Evolutionary conservation across 2,797 vertebrate genomes (phyloP).

Genomic region (Cygnus olor): DNA sequence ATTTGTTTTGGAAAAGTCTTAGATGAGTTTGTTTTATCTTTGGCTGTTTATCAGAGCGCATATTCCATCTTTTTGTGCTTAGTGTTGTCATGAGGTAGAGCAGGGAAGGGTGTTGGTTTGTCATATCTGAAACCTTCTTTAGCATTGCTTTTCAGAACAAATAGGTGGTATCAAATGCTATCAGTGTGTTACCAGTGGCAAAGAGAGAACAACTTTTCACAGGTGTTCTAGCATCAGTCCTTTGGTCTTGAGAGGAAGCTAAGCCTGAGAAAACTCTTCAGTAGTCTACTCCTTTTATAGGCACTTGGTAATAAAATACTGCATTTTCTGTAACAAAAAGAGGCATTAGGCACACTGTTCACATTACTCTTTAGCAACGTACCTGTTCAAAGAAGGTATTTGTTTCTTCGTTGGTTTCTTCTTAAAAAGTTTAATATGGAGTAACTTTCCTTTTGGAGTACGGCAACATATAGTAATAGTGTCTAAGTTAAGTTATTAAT

Average conservation of each 20-base stretch:
- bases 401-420: neutral
- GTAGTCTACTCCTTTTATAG: neutral
- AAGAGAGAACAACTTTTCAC: neutral
- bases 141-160: neutral
- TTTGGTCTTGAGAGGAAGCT: neutral
- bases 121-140: neutral
- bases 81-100: neutral
- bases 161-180: neutral
- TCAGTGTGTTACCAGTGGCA: neutral
- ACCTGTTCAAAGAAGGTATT: neutral
- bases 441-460: neutral
- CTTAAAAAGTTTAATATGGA: neutral
- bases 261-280: neutral
- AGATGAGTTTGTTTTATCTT: neutral
- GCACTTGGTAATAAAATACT: neutral
- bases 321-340: neutral
- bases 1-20: neutral
- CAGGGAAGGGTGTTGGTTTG: neutral
- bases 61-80: neutral
- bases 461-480: neutral
- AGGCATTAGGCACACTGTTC: neutral
- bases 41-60: neutral
- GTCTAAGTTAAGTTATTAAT: neutral
- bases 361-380: neutral
- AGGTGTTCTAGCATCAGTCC: neutral